Base-by-base conservation (phyloP, 2,113 vertebrate genomes). In the Hemiscyllium ocellatum region DNA sequence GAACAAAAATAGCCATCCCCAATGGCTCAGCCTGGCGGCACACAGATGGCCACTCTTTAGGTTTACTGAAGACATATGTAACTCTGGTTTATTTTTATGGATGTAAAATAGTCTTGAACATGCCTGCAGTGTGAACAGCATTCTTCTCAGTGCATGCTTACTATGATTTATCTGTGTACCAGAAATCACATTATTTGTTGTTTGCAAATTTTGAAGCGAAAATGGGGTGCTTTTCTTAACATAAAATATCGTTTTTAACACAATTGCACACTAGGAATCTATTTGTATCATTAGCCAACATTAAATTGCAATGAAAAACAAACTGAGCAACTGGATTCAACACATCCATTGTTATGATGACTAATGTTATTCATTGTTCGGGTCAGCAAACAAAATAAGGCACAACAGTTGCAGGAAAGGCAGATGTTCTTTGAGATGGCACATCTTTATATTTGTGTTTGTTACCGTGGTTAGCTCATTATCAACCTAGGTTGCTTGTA, bases 1-100 rank as follows among this genome's bases (percentile, higher is more conserved):
- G 61, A 93, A 93, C 61, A 66, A 37, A 93, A 93, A 93, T 93
- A 93, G n/a, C 61, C 52, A 61, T 90, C 87, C 87, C 87, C 7
- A 66, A 37, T 1, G n/a, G 89, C 15, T 93, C 29, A 66, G 5
- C 89, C 89, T 66, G 29, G 19, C 17, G n/a, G 15, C 61, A 93
- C 89, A 93, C 89, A 93, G 61, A 37, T 93, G 61, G n/a, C 33
- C 29, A 8, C 26, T 33, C 87, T 61, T 90, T 90, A 33, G 50
- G 87, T 90, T 29, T 33, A 90, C 17, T 37, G 33, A 61, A 93
- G 61, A 93, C 61, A 19, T 90, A 93, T 66, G 33, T 93, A 37
- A 66, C 33, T 93, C 61, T 20, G 26, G 19, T 52, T 87, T 91
- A 93, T 93, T 37, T 93, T 93, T 93, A 93, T 56, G 37, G n/a